Conservation (phyloP, 1,140 invertebrate genomes). For the Platyura marginata region DNA sequence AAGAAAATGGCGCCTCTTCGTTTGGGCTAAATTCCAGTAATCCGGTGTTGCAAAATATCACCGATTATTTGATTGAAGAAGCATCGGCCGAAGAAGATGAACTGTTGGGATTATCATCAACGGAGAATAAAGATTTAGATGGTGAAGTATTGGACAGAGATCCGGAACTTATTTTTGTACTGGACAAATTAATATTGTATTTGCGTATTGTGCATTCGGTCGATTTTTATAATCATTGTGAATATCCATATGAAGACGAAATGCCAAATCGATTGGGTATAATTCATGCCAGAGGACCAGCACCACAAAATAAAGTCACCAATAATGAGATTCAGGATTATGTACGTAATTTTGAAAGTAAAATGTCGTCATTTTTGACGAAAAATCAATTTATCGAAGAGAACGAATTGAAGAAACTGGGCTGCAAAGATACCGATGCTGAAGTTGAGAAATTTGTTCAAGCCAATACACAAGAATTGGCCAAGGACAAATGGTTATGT, state of each 20-base stretch:
- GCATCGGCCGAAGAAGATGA: slow-evolving; percentile 97
- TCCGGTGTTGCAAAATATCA: slow-evolving; percentile 92
- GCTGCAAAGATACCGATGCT: slow-evolving; percentile 68
- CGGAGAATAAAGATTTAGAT: slow-evolving; percentile 32
- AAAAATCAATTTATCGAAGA: slow-evolving; percentile 44
- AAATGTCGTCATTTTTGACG: slow-evolving; percentile 76
- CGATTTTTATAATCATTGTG: slow-evolving; percentile 97
- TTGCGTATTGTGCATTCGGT: slow-evolving; percentile 94
- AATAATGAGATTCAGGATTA: slow-evolving; percentile 55
- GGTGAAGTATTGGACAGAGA: slow-evolving; percentile 56
- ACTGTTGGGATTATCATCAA: slow-evolving; percentile 53
- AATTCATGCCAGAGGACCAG: slow-evolving; percentile 83
- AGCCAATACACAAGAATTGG: slow-evolving; percentile 86
- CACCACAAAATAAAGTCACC: slow-evolving; percentile 58
- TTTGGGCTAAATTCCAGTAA: slow-evolving; percentile 80
- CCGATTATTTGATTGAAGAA: slow-evolving; percentile 96
- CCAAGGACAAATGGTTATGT: slow-evolving; percentile 97
- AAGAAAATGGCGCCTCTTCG: slow-evolving; percentile 17
- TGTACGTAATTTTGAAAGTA: slow-evolving; percentile 60
- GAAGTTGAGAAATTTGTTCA: slow-evolving; percentile 91
- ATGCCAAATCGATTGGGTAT: slow-evolving; percentile 99
- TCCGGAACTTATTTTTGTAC: slow-evolving; percentile 50
- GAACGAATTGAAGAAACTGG: slow-evolving; percentile 71
- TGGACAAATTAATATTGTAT: slow-evolving; percentile 71
- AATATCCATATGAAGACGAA: slow-evolving; percentile 98